Conservation (phyloP, 2,888 invertebrate genomes). For the Deroplatys truncata region DNA sequence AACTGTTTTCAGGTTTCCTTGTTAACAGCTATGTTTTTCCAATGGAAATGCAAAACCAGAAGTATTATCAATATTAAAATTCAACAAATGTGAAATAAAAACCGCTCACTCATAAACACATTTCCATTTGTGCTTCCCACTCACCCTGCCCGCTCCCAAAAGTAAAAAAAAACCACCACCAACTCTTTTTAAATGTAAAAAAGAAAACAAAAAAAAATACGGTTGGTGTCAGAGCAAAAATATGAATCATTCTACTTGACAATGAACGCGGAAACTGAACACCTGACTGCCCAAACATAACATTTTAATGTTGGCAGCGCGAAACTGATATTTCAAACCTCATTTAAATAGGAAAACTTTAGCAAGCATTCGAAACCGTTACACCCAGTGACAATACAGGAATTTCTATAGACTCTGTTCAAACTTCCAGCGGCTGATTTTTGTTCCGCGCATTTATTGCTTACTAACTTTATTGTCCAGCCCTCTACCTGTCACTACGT, state of each 20-base stretch:
- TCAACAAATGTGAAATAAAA: not conserved
- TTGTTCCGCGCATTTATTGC: too few relatives aligned
- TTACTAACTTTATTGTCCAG: too few relatives aligned
- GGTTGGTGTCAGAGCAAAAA: not conserved
- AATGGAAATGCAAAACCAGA: not conserved
- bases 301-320: not conserved
- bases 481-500: too few relatives aligned
- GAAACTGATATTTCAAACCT: not conserved
- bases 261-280: not conserved
- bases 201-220: not conserved
- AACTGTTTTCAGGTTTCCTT: not conserved
- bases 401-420: too few relatives aligned
- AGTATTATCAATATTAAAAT: not conserved
- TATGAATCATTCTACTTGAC: not conserved
- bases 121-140: not conserved
- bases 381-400: too few relatives aligned
- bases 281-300: not conserved
- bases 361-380: not conserved
- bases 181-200: not conserved
- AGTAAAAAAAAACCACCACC: too few relatives aligned
- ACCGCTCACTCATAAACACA: not conserved
- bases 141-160: too few relatives aligned
- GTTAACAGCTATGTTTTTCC: not conserved
- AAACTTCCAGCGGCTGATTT: too few relatives aligned
- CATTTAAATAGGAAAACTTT: not conserved